These are phyloP conservation scores for Nomada hirtipes DNA, from an alignment of 2,888 invertebrate genomes.

Conservation along the genomic window DNA sequence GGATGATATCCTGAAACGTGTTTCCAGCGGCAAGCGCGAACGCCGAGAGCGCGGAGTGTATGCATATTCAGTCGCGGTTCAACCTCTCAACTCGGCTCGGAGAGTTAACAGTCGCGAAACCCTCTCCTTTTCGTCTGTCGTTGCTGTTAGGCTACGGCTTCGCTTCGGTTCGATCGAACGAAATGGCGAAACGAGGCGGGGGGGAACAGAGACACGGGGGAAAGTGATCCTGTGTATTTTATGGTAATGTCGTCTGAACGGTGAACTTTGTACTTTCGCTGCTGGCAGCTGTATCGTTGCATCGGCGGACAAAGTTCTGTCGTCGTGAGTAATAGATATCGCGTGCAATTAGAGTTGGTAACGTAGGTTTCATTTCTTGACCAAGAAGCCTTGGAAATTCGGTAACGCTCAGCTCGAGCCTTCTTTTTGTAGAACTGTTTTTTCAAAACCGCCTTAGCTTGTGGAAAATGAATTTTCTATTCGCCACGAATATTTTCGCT, in stretches of 20 bases:
- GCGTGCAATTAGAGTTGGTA: too few species aligned
- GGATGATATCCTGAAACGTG: slow-evolving; percentile 64
- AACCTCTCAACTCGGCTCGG: neutral
- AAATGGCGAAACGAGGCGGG: neutral
- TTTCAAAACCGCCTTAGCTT: too few species aligned
- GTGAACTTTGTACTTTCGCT: slow-evolving; percentile 44
- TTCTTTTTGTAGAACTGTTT: too few species aligned
- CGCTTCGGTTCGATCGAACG: slow-evolving; percentile 12
- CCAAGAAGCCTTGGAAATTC: too few species aligned
- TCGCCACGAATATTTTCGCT: too few species aligned
- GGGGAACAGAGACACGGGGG: slow-evolving; percentile 5
- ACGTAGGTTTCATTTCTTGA: too few species aligned
- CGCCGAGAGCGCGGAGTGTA: slow-evolving; percentile 42
- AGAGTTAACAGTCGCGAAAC: slow-evolving; percentile 45
- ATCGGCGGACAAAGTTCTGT: too few species aligned
- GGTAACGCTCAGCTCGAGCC: too few species aligned
- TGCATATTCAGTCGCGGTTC: slow-evolving; percentile 52
- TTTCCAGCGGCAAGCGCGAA: slow-evolving; percentile 29
- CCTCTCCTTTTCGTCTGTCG: neutral
- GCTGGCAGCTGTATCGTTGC: neutral
- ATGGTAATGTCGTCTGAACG: slow-evolving; percentile 11
- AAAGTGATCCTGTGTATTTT: slow-evolving; percentile 37
- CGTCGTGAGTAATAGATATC: too few species aligned
- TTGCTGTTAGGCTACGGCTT: neutral
- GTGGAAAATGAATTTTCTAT: too few species aligned